These are phyloP conservation scores for Sula dactylatra DNA, from an alignment of 2,113 vertebrate species.

Conservation along the genomic window DNA sequence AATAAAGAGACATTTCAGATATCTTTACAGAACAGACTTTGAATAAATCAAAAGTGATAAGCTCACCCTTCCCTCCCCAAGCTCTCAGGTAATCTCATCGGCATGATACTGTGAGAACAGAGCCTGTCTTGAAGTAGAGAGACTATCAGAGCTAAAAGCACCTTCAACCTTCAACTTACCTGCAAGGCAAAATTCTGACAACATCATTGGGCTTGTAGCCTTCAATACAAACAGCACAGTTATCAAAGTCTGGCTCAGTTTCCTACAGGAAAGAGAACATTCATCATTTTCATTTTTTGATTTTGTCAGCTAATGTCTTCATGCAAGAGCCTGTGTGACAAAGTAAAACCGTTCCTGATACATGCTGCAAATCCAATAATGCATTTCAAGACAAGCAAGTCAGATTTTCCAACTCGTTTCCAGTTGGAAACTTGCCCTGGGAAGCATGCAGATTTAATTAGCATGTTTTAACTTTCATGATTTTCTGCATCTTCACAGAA, in stretches of 20 bases:
- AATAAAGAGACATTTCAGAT: background rate
- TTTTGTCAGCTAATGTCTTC: background rate
- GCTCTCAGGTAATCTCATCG: background rate
- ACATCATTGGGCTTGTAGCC: conserved; percentile 95
- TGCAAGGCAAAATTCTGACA: conserved; percentile 92
- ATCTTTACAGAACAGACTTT: background rate
- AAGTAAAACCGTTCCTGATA: background rate
- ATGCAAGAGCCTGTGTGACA: background rate
- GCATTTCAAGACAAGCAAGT: background rate
- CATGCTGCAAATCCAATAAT: background rate
- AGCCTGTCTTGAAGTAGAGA: background rate
- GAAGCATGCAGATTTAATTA: background rate
- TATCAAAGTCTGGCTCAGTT: conserved; percentile 95
- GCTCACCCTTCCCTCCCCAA: background rate
- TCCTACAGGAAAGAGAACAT: conserved; percentile 80
- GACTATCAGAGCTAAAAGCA: background rate
- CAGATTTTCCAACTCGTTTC: background rate
- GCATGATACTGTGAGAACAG: background rate
- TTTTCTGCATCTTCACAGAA: background rate
- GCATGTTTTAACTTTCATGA: background rate
- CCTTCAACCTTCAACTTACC: conserved; percentile 74
- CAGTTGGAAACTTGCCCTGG: background rate
- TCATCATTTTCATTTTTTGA: background rate
- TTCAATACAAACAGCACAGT: conserved; percentile 98
- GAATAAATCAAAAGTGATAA: background rate